These are phyloP conservation scores for Diplogasteroides magnus DNA, from an alignment of 1,140 invertebrate genomes.

Conservation along the genomic window DNA sequence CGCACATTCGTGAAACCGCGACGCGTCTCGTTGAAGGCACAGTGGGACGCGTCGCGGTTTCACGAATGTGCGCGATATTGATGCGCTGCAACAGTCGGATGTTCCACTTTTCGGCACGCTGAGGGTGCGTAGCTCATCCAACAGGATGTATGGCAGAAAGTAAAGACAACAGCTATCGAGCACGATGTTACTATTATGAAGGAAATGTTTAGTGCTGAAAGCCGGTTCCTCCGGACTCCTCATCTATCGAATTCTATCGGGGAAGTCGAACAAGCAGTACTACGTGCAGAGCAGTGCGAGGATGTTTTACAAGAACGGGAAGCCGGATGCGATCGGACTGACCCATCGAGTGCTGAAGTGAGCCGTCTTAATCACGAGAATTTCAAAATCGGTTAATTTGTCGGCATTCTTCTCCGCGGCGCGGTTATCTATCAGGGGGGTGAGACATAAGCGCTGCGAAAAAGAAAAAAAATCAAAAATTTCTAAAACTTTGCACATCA, in stretches of 20 bases:
- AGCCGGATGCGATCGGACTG: constrained; percentile 95
- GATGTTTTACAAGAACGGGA: constrained; percentile 96
- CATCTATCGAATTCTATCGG: constrained; percentile 74
- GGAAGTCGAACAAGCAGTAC: constrained; percentile 76
- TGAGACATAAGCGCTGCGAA: too few species aligned
- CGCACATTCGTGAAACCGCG: too few species aligned
- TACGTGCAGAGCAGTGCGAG: constrained; percentile 95
- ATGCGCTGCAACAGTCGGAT: not conserved
- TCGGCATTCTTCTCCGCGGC: too few species aligned
- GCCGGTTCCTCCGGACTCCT: constrained; percentile 96
- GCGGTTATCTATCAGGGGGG: too few species aligned
- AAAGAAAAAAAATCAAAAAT: not conserved
- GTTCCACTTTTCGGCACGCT: constrained; percentile 24
- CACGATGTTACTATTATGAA: not conserved
- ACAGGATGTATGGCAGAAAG: too few species aligned
- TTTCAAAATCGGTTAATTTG: too few species aligned
- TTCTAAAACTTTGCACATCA: too few species aligned
- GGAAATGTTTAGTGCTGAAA: constrained; percentile 76
- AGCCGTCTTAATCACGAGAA: constrained; percentile 11
- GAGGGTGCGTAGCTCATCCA: not conserved
- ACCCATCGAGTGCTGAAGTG: constrained; percentile 67
- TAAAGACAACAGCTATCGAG: too few species aligned
- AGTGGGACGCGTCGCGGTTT: not conserved
- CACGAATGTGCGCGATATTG: not conserved
- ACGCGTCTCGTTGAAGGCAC: too few species aligned